A percentile compares a stretch with the other conserved stretches of the same genome.
Evolutionary conservation across 1,140 invertebrate species (phyloP).

Genomic region (Cherax destructor): DNA sequence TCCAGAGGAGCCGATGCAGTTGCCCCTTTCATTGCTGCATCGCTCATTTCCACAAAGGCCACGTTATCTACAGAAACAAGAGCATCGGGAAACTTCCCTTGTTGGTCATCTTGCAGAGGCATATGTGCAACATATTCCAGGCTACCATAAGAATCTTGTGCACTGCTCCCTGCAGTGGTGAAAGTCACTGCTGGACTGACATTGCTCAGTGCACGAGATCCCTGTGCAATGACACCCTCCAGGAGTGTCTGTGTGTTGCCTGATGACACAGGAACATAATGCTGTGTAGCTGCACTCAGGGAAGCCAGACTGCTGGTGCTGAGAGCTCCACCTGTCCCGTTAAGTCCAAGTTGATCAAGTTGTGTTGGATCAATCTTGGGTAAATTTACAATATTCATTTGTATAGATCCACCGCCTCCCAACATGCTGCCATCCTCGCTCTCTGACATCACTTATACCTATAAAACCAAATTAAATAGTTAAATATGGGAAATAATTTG

Average conservation of each 20-base stretch:
- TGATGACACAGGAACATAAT: slow-evolving; percentile 48
- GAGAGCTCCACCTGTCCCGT: slow-evolving; percentile 21
- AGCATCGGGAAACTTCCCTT: slow-evolving; percentile 53
- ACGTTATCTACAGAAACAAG: slow-evolving; percentile 63
- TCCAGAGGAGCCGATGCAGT: slow-evolving; percentile 33
- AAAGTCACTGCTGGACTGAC: slow-evolving; percentile 52
- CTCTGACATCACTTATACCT: slow-evolving; percentile 66
- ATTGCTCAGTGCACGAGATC: slow-evolving; percentile 18
- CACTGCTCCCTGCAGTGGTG: slow-evolving; percentile 15
- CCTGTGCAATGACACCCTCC: slow-evolving; percentile 48
- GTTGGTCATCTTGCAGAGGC: slow-evolving; percentile 56
- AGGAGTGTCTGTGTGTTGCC: slow-evolving; percentile 37
- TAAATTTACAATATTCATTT: slow-evolving; percentile 62
- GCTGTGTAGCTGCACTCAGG: slow-evolving; percentile 29
- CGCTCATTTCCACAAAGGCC: slow-evolving; percentile 66
- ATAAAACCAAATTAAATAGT: not conserved
- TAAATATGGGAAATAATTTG: no score
- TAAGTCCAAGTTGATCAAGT: slow-evolving; percentile 57
- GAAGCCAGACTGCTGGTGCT: slow-evolving; percentile 26
- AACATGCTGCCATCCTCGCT: slow-evolving; percentile 59
- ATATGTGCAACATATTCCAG: slow-evolving; percentile 60
- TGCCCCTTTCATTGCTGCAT: slow-evolving; percentile 57
- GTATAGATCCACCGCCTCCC: slow-evolving; percentile 43
- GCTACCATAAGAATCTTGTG: slow-evolving; percentile 49
- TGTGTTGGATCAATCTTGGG: slow-evolving; percentile 62